These are phyloP conservation scores for Lathamus discolor DNA, from an alignment of 2,113 vertebrate species.

Conservation along the genomic window DNA sequence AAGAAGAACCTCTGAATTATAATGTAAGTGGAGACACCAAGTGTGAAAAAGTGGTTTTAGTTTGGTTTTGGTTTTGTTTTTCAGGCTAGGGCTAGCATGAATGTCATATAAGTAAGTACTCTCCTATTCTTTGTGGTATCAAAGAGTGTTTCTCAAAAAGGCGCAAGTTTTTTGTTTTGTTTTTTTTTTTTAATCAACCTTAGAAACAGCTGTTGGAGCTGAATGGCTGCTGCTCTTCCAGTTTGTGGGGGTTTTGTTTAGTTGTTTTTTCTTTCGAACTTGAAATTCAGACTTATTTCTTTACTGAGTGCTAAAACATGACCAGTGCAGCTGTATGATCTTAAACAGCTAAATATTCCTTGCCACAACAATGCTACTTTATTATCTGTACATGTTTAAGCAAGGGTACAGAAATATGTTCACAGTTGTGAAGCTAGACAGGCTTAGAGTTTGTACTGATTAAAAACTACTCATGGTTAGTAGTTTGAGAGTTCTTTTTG, in stretches of 20 bases:
- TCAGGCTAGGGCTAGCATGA: neutral
- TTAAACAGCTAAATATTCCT: neutral
- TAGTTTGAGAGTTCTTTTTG: neutral
- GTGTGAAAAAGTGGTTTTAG: neutral
- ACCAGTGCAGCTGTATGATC: neutral
- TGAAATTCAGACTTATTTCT: neutral
- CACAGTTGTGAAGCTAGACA: neutral
- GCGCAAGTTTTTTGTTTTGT: neutral
- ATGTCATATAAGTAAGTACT: neutral
- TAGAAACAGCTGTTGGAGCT: neutral
- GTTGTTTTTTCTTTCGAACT: neutral
- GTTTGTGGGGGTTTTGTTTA: neutral
- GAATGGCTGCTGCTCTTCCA: neutral
- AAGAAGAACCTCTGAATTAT: neutral
- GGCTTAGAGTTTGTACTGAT: neutral
- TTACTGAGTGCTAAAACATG: neutral
- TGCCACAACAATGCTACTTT: neutral
- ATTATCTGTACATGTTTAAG: neutral
- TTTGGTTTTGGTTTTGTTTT: neutral
- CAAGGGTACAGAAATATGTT: neutral
- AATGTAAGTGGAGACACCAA: slow-evolving; percentile 33
- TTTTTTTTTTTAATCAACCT: neutral
- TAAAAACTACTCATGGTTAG: neutral
- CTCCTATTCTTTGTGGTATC: neutral
- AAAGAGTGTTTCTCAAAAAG: neutral